A percentile compares a stretch with the other conserved stretches of the same genome.
These are phyloP conservation scores for Melanotaenia trifasciata DNA, from an alignment of 2,797 vertebrate genomes.

Conservation along the genomic window DNA sequence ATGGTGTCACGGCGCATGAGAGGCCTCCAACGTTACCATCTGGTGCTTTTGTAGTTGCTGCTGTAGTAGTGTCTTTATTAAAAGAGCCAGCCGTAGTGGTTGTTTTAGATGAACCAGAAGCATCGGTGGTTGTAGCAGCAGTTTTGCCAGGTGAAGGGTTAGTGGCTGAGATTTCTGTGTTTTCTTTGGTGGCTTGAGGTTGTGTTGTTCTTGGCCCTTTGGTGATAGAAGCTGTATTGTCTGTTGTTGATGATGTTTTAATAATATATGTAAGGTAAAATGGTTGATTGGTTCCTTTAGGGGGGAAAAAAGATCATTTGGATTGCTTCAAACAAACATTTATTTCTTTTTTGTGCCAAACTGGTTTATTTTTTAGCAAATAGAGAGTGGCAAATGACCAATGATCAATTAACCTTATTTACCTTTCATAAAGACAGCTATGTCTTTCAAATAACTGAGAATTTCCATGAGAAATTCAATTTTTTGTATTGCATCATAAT, in stretches of 20 bases:
- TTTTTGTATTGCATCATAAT: too few relatives aligned
- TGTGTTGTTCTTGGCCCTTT: neutral
- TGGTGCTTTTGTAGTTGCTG: neutral
- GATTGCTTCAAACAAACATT: neutral
- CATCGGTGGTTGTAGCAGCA: neutral
- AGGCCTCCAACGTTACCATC: conserved; percentile 35
- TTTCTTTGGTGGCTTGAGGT: rapidly evolving
- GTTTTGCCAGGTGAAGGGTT: neutral
- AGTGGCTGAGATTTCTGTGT: neutral
- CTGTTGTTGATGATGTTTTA: conserved; percentile 19
- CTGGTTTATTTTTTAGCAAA: neutral
- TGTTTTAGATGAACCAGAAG: neutral
- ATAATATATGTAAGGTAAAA: conserved; percentile 51
- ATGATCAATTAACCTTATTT: neutral
- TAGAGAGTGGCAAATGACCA: neutral
- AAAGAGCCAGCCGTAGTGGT: neutral
- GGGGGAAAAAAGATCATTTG: neutral
- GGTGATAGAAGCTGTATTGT: neutral
- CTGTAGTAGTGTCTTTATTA: neutral
- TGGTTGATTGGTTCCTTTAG: conserved; percentile 19
- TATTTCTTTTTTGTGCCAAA: neutral
- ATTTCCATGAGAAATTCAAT: too few relatives aligned
- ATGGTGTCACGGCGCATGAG: conserved; percentile 76
- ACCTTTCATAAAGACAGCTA: neutral
- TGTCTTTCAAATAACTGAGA: neutral